A percentile compares a stretch with the other conserved stretches of the same genome.
These are phyloP conservation scores for Crematogaster levior DNA, from an alignment of 2,888 invertebrate species.

Conservation along the genomic window DNA sequence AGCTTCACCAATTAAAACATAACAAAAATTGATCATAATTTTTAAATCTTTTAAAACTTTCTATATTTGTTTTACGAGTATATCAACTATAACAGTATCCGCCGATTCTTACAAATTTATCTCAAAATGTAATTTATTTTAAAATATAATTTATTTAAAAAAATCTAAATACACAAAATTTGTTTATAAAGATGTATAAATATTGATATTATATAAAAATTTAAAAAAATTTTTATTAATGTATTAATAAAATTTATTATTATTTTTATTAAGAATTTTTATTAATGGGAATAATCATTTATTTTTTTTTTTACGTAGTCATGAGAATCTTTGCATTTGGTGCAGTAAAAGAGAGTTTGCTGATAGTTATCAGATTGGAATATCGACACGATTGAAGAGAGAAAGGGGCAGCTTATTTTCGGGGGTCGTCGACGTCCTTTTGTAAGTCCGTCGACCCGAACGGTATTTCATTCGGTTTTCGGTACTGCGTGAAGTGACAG, in stretches of 20 bases:
- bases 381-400: constrained; percentile 27
- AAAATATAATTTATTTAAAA: too few species aligned
- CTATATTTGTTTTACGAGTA: background rate
- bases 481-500: constrained; percentile 73
- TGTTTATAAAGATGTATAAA: background rate
- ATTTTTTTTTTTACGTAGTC: background rate
- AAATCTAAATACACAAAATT: background rate
- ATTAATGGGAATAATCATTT: background rate
- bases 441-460: constrained; percentile 65
- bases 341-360: background rate
- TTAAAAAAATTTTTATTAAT: too few species aligned
- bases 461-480: constrained; percentile 77
- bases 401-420: constrained; percentile 55
- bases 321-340: constrained; percentile 13
- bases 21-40: background rate
- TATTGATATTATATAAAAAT: too few species aligned
- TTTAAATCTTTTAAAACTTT: background rate
- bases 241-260: too few species aligned
- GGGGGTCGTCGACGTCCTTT: constrained; percentile 63
- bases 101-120: background rate
- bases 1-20: background rate
- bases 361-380: constrained; percentile 27
- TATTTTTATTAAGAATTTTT: too few species aligned
- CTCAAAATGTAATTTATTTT: background rate
- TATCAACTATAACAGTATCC: background rate